Percentiles rank a stretch among this genome's conserved stretches.
Conservation (phyloP, 1,140 invertebrate species). For the Drosophila lacteicornis region DNA sequence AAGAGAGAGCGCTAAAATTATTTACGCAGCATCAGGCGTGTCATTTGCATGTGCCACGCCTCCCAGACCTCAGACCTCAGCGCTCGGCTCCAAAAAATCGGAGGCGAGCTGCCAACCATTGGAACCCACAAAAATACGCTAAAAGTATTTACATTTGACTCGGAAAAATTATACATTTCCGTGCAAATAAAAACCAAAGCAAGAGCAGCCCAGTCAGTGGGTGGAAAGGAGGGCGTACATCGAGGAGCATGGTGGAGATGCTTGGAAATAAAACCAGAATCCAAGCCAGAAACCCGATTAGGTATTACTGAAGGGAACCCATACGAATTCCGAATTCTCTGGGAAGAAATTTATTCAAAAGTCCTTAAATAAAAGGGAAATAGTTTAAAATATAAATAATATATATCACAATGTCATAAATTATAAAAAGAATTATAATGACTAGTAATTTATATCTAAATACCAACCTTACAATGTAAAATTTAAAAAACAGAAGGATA, state of each 20-base stretch:
- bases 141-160: constrained; percentile 84
- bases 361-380: background rate
- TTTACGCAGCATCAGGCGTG: constrained; percentile 81
- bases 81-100: background rate
- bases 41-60: constrained; percentile 80
- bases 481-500: too few species aligned
- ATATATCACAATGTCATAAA: too few species aligned
- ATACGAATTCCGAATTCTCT: constrained; percentile 62
- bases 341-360: background rate
- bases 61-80: background rate
- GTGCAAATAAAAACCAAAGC: constrained; percentile 75
- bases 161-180: constrained; percentile 82
- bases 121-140: constrained; percentile 78
- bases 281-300: constrained; percentile 40
- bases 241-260: constrained; percentile 25
- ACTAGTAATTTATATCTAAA: too few species aligned
- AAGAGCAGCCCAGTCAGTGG: constrained; percentile 8
- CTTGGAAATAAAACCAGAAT: constrained; percentile 57
- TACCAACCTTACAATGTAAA: too few species aligned
- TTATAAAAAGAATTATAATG: background rate
- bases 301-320: background rate
- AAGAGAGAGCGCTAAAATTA: constrained; percentile 78
- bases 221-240: constrained; percentile 4
- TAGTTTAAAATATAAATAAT: too few species aligned
- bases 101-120: constrained; percentile 52